A percentile compares a stretch with the other conserved stretches of the same genome.
These are phyloP conservation scores for Hyperoplus lanceolatus DNA, from an alignment of 2,797 vertebrate species.

Conservation along the genomic window DNA sequence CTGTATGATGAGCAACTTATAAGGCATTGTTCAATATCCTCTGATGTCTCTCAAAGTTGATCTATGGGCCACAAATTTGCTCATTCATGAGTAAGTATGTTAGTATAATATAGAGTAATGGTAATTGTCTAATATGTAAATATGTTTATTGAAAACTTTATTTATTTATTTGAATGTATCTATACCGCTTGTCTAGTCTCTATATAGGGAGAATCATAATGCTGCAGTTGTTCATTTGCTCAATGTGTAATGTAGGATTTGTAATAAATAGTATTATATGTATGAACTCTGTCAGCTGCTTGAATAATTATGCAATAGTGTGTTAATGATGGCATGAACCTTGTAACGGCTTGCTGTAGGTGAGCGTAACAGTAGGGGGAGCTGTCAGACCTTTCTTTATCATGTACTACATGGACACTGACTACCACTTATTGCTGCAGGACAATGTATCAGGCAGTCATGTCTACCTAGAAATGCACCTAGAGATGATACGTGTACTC, in stretches of 20 bases:
- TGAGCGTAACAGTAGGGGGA: constrained; percentile 61
- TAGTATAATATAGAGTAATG: constrained; percentile 30
- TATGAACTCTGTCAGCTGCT: neutral
- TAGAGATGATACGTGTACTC: neutral
- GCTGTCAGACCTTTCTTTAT: constrained; percentile 37
- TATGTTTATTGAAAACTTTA: constrained; percentile 63
- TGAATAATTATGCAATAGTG: constrained; percentile 39
- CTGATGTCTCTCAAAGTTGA: constrained; percentile 35
- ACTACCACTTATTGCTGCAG: neutral
- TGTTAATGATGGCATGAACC: constrained; percentile 28
- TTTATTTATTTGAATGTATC: constrained; percentile 62
- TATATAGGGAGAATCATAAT: constrained; percentile 40
- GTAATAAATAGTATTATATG: constrained; percentile 51
- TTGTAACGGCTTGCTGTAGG: constrained; percentile 55
- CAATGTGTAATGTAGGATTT: constrained; percentile 53
- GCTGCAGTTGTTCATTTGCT: constrained; percentile 44
- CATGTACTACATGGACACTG: neutral
- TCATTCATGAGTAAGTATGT: constrained; percentile 18
- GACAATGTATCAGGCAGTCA: neutral
- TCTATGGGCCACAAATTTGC: constrained; percentile 6
- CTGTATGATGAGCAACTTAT: constrained; percentile 1
- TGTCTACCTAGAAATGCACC: neutral
- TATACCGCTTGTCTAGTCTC: constrained; percentile 24
- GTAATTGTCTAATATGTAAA: constrained; percentile 63
- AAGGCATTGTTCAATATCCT: constrained; percentile 16